phyloP scores from a whole-genome alignment of 2,797 vertebrate species.

The Pseudocheirus occidentalis region DNA sequence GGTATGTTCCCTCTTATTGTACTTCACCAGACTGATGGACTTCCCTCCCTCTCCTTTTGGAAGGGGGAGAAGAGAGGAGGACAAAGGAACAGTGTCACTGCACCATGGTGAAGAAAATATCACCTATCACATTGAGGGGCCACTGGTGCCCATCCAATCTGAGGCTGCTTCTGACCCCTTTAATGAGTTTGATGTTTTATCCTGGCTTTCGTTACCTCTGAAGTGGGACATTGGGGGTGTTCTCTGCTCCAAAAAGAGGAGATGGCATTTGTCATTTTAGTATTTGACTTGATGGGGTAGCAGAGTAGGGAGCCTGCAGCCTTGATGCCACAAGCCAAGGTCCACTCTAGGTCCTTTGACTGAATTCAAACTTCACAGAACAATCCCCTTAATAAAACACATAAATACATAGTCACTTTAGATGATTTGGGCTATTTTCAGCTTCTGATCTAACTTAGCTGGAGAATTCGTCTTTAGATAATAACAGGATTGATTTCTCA shows the following conservation, averaged over 20 bases:
- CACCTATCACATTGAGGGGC: not conserved
- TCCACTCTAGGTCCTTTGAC: no score
- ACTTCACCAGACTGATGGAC: not conserved
- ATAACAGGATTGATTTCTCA: not conserved
- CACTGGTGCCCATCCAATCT: accelerated
- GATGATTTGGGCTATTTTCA: not conserved
- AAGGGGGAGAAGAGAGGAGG: not conserved
- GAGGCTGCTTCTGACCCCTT: not conserved
- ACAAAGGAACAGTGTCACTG: not conserved
- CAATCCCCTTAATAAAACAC: no score
- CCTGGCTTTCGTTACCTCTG: not conserved
- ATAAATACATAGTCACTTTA: no score
- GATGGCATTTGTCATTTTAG: not conserved
- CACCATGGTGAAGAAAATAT: not conserved
- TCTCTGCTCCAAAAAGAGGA: not conserved
- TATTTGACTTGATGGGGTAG: not conserved
- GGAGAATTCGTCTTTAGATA: not conserved
- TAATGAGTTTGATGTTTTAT: not conserved
- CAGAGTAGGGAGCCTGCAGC: no score
- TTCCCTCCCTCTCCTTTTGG: not conserved
- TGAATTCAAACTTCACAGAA: no score
- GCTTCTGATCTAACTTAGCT: not conserved
- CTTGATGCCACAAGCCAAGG: no score
- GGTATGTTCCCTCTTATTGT: not conserved
- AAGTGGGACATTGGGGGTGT: no score